Percentiles rank a stretch among this genome's conserved stretches.
These are phyloP conservation scores for Heliangelus exortis DNA, from an alignment of 2,797 vertebrate genomes.

Conservation along the genomic window DNA sequence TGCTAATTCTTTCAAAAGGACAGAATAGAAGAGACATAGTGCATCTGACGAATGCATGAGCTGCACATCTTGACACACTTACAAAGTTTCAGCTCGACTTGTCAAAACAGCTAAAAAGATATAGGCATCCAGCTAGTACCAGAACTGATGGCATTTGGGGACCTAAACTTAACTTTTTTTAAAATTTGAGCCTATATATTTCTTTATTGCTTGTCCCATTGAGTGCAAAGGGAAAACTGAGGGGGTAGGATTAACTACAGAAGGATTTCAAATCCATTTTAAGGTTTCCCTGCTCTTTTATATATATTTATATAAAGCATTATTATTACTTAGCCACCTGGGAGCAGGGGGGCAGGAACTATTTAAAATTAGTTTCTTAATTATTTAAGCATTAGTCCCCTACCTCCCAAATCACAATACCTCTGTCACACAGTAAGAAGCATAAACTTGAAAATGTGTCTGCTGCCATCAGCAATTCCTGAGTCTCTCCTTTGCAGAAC, in stretches of 20 bases:
- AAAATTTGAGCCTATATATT: constrained; percentile 2
- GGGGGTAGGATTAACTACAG: background rate
- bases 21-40: background rate
- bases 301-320: constrained; percentile 13
- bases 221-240: constrained; percentile 52
- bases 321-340: constrained; percentile 40
- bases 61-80: background rate
- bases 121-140: background rate
- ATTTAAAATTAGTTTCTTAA: constrained; percentile 46
- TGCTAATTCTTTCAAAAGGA: constrained; percentile 15
- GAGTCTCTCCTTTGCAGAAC: constrained; percentile 33
- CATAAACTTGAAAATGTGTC: background rate
- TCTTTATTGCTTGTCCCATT: constrained; percentile 57
- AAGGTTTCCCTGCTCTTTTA: constrained; percentile 23
- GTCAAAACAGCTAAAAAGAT: background rate
- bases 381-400: constrained; percentile 17
- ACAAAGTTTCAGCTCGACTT: background rate
- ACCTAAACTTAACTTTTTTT: background rate
- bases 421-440: constrained; percentile 42
- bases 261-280: constrained; percentile 33
- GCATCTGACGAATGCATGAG: background rate
- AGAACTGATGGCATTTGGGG: background rate
- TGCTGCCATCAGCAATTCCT: constrained; percentile 31
- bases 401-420: constrained; percentile 12
- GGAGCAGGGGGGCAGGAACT: background rate